Evolutionary conservation across 2,797 vertebrate genomes (phyloP), one percentile per base, ranked within the genome.

Genomic region (Uromys caudimaculatus): DNA sequence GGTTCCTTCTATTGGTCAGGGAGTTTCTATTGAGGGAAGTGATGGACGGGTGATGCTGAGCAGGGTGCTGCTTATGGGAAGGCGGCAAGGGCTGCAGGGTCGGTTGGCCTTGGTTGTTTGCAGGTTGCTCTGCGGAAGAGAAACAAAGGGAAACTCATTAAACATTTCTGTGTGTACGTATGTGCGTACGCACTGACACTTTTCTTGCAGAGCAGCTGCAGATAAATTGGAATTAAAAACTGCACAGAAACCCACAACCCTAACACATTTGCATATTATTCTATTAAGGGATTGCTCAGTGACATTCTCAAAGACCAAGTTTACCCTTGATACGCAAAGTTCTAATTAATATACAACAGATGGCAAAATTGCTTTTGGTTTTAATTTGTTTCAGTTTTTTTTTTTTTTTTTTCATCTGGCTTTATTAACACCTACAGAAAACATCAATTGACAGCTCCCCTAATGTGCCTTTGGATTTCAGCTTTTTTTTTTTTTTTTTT

Each of bases 1-100:
- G 99, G 99, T 99, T 99, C 99, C 99, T 99, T 97, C 99, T 99
- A 98, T 99, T 99, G 98, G 99, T 99, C 99, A 99, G 99, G 94
- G 99, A 99, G 98, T 99, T 99, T 94, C 99, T 99, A 98, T 99
- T 99, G 98, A 99, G 99, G 90, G 99, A 99, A 96, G 99, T 99
- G 99, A 99, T 99, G 98, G 99, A 99, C 89, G 99, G 99, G 84
- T 99, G 99, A 98, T 98, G 98, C 98, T 98, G 99, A 81, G 98
- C 96, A 56, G 98, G 98, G 98, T 98, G 99, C 93, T 99, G 99
- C 98, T 99, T 99, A 97, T 99, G 99, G 96, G 99, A 98, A 96
- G 99, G 99, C 50, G 99, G 99, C 95, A 99, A 98, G 89, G 99
- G 99, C 95, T 99, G 99, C 97, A 99, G 99, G 94, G 99, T 99